Evolutionary conservation across 2,113 vertebrate genomes (phyloP).

Genomic region (Tricholaema leucomelas): DNA sequence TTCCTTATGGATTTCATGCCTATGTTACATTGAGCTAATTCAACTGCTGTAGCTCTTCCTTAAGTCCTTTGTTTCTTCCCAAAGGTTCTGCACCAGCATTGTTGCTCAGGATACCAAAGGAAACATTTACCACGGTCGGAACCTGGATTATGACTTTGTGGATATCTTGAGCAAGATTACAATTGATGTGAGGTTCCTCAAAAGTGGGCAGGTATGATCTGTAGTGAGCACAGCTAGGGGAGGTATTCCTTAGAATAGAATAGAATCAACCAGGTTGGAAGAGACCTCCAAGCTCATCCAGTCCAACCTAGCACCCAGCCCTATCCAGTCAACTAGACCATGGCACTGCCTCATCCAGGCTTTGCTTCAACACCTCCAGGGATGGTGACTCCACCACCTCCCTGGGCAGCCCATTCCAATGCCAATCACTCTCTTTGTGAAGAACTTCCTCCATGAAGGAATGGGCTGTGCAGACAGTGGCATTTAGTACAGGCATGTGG

Average conservation of each 20-base stretch:
- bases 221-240: fast-evolving
- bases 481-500: neutral
- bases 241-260: too few species aligned
- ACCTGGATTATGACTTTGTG: conserved; percentile 85
- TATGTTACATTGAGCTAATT: fast-evolving
- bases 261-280: too few species aligned
- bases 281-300: too few species aligned
- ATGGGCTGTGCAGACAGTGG: fast-evolving
- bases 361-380: too few species aligned
- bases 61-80: neutral
- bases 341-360: too few species aligned
- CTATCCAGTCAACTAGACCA: too few species aligned
- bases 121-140: conserved; percentile 88
- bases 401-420: too few species aligned
- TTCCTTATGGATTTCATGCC: fast-evolving
- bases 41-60: neutral
- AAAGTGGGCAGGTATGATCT: conserved; percentile 80
- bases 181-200: conserved; percentile 82
- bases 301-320: too few species aligned
- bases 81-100: conserved; percentile 93
- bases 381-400: too few species aligned
- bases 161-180: conserved; percentile 84
- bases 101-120: conserved; percentile 87
- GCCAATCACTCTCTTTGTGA: too few species aligned
- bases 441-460: fast-evolving